These are phyloP conservation scores for Gortyna flavago DNA, from an alignment of 2,888 invertebrate species.

Conservation along the genomic window DNA sequence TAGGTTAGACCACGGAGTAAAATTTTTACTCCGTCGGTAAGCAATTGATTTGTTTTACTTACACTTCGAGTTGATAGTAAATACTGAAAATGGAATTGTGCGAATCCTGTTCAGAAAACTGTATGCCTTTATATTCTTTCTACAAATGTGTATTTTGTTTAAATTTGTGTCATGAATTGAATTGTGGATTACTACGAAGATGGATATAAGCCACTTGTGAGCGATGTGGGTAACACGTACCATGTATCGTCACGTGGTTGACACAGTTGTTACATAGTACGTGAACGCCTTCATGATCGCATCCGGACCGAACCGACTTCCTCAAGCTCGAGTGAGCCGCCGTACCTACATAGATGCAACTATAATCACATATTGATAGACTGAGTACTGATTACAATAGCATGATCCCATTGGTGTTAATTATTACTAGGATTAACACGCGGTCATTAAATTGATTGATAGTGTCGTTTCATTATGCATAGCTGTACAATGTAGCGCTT, in stretches of 20 bases:
- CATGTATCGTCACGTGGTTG: neutral
- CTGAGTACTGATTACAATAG: neutral
- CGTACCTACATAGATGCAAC: no score
- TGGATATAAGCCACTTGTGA: neutral
- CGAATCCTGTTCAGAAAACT: neutral
- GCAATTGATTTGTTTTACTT: neutral
- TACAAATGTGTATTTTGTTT: neutral
- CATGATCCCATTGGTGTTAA: neutral
- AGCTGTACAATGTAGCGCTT: slow-evolving; percentile 6
- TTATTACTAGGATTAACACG: slow-evolving; percentile 38
- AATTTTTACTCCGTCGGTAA: no score
- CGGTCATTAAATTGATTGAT: slow-evolving; percentile 40
- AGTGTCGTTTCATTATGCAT: slow-evolving; percentile 20
- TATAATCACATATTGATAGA: slow-evolving; percentile 9
- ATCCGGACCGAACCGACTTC: neutral
- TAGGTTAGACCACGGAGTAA: neutral
- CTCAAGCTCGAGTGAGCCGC: neutral
- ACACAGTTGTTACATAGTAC: neutral
- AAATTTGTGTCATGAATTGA: neutral
- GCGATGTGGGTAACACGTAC: neutral
- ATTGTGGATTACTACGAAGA: neutral
- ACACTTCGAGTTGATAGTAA: neutral
- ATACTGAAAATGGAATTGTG: neutral
- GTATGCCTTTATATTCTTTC: no score
- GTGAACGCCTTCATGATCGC: no score